phyloP scores from a whole-genome alignment of 2,888 invertebrate genomes.

The Drosophila falleni region DNA sequence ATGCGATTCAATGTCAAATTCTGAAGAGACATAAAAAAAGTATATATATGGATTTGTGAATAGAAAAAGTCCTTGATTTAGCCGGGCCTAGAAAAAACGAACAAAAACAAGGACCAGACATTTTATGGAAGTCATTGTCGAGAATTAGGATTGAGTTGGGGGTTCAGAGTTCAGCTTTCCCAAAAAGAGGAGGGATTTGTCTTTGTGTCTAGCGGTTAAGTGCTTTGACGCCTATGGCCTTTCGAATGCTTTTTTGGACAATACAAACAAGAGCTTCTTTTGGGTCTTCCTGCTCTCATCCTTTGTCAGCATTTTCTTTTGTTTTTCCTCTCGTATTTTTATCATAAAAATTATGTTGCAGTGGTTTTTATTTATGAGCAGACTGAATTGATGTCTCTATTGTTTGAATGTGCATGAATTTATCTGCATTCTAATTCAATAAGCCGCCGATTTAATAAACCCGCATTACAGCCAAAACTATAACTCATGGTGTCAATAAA shows the following conservation, averaged over 20 bases:
- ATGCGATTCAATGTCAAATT: conserved; percentile 70
- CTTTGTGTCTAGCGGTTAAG: conserved; percentile 71
- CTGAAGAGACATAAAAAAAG: conserved; percentile 18
- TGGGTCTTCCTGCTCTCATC: conserved; percentile 43
- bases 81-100: conserved; percentile 38
- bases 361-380: conserved; percentile 47
- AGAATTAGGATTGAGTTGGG: conserved; percentile 32
- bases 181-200: conserved; percentile 36
- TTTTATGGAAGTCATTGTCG: conserved; percentile 75
- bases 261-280: conserved; percentile 55
- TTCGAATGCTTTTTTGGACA: conserved; percentile 33
- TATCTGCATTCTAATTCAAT: conserved; percentile 64
- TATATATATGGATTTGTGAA: conserved; percentile 34
- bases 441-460: conserved; percentile 32
- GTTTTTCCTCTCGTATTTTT: background rate
- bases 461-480: conserved; percentile 23
- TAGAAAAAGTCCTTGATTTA: conserved; percentile 52
- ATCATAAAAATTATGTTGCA: conserved; percentile 57
- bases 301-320: conserved; percentile 50
- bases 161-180: conserved; percentile 10
- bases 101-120: conserved; percentile 55
- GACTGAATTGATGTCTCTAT: conserved; percentile 36
- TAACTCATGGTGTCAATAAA: conserved; percentile 45
- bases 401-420: conserved; percentile 34
- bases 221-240: conserved; percentile 74